A percentile compares a stretch with the other conserved stretches of the same genome.
These are phyloP conservation scores for Eriocheir sinensis DNA, from an alignment of 1,140 invertebrate species.

Conservation along the genomic window DNA sequence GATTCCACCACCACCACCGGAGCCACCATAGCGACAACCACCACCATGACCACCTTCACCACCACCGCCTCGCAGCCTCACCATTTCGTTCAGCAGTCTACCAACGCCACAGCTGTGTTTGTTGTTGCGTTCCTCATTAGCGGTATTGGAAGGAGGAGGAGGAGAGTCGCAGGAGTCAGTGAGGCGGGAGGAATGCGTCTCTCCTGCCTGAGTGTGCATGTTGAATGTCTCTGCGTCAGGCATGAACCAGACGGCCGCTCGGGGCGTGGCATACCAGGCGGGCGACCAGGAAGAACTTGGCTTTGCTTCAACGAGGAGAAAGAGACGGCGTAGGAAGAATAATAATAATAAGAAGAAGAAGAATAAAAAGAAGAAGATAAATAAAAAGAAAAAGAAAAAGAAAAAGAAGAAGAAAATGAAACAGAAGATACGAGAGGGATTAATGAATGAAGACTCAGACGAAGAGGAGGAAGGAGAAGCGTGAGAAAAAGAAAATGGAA, in stretches of 20 bases:
- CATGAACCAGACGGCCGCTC: background rate
- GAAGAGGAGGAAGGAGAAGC: constrained; percentile 20
- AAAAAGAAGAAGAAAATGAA: background rate
- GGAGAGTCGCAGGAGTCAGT: background rate
- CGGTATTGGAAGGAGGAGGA: constrained; percentile 9
- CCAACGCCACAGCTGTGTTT: background rate
- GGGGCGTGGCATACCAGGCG: too few species aligned
- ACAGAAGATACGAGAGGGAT: too few species aligned
- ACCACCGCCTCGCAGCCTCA: too few species aligned
- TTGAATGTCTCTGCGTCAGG: background rate
- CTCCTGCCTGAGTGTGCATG: background rate
- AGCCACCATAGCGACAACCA: too few species aligned
- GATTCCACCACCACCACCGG: background rate
- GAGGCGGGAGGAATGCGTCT: background rate
- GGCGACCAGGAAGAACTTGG: too few species aligned
- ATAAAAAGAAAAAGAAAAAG: background rate
- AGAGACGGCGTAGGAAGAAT: background rate
- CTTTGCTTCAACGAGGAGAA: too few species aligned
- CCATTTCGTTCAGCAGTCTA: too few species aligned
- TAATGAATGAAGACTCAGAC: background rate
- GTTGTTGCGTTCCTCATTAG: too few species aligned
- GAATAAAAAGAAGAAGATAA: background rate
- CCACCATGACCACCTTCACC: background rate
- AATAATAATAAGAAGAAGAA: too few species aligned
- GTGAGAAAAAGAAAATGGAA: too few species aligned